Base-by-base conservation (phyloP, 2,113 vertebrate species). In the Himantopus leucocephalus region DNA sequence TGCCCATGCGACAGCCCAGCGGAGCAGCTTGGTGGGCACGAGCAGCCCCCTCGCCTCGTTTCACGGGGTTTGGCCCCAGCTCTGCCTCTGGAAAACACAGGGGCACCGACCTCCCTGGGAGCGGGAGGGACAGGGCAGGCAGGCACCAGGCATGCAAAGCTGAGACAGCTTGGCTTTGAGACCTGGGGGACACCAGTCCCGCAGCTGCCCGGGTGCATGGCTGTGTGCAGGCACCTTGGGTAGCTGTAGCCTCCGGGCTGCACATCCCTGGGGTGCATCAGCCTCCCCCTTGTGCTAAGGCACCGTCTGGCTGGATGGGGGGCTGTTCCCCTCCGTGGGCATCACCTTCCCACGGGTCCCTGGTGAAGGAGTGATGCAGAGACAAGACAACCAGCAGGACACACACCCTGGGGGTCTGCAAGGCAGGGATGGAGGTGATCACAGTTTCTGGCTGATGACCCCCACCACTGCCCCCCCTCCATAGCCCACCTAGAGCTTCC, bases 121-220 rank as follows among this genome's bases (percentile, higher is more conserved):
- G 52, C 39, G 19, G 70, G 12, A 27, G 59, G 73, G 35, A 35
- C 41, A 70, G 60, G 24, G 55, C 14, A 14, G 26, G 47, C 22
- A 35, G 34, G 68, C n/a, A 70, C 20, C 59, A 66, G 14, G 4
- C 0, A 1, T 19, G 11, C 55, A 10, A 60, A 64, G 30, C 30
- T 5, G 12, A 73, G 26, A 41, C 35, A 9, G 3, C 29, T 89
- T 4, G 17, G 67, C 73, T 80, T 43, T 70, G 43, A 26, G 29
- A 76, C 1, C 1, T 19, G 35, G 37, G 24, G 21, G 18, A 41
- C 64, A 12, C 8, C 56, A 37, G n/a, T 7, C 12, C 35, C 17
- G 3, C 30, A 30, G 55, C 76, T 32, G 50, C 30, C 29, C 39
- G 0, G 0, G 29, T 6, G 20, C n/a, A 1, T 0, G 16, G 66